A percentile compares a stretch with the other conserved stretches of the same genome.
Conservation (phyloP, 2,113 vertebrate genomes). For the Megaceryle torquata region DNA sequence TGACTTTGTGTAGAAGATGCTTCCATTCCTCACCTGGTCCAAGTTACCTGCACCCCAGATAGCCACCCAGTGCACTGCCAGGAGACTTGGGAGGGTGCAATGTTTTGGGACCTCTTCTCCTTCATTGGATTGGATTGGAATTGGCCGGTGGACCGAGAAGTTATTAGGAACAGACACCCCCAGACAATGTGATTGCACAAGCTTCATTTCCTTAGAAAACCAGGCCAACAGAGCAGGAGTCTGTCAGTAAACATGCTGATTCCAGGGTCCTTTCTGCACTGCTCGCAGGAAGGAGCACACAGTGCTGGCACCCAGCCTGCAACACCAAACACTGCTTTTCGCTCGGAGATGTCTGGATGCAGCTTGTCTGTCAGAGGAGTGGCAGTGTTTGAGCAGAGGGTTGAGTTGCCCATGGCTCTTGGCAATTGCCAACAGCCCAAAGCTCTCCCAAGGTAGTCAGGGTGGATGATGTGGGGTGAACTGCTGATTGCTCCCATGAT, state of each 20-base stretch:
- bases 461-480: background rate
- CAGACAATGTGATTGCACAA: constrained; percentile 70
- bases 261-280: constrained; percentile 14
- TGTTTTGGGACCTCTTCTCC: background rate
- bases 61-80: background rate
- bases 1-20: background rate
- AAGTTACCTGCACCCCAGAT: background rate
- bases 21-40: background rate
- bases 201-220: constrained; percentile 61
- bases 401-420: rapidly evolving
- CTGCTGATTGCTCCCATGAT: rapidly evolving
- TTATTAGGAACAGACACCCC: constrained; percentile 70
- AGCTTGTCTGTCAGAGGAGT: rapidly evolving
- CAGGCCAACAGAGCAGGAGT: constrained; percentile 56
- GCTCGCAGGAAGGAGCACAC: background rate
- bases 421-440: background rate
- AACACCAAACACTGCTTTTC: background rate
- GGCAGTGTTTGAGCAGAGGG: rapidly evolving
- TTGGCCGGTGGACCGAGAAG: constrained; percentile 50
- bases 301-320: background rate
- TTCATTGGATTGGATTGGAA: constrained; percentile 11
- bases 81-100: background rate
- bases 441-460: background rate
- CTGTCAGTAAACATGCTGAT: constrained; percentile 65
- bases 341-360: rapidly evolving